Base-by-base conservation (phyloP, 2,797 vertebrate species). In the Microctenopoma steveboyesi region DNA sequence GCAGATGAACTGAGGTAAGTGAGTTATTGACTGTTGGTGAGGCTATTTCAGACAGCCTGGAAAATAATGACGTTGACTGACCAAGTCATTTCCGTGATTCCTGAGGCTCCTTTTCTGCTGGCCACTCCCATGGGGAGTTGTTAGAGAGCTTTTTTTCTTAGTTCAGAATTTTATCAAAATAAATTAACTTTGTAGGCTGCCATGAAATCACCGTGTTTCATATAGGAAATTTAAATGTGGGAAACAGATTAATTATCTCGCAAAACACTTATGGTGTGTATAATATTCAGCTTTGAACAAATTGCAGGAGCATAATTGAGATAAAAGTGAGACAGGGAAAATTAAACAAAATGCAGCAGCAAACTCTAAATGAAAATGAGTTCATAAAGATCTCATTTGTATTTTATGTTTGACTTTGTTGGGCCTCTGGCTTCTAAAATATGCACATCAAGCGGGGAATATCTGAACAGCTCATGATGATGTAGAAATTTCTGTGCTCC, bases 331-430 rank as follows among this genome's bases (percentile, higher is more conserved):
- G 70, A 86, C 54, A 73, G 39, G 65, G 54, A 58, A 80, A 87
- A 85, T 90, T 75, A 86, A 85, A 84, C 67, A 63, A 67, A 82
- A 81, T 39, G 33, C 66, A 78, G 78, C 73, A 76, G 76, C 76
- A 39, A 39, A 80, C 74, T 82, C 69, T 79, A 78, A 87, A 88
- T 87, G 70, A 89, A 86, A 78, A 76, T 64, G 42, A 70, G 43
- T 87, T 85, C 83, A 90, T 85, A 87, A 88, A 86, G 79, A 83
- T 71, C 84, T 89, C 72, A 84, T 91, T 90, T 83, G 83, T 86
- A 76, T 89, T 90, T 91, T 84, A 88, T 89, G 81, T 81, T 79
- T 42, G 70, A 79, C 74, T 89, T 81, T 88, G 81, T 89, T 85
- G 85, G 77, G 65, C 81, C 73, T 84, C 68, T 77, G 74, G 69